phyloP scores from a whole-genome alignment of 2,113 vertebrate genomes.

The Archilochus colubris region DNA sequence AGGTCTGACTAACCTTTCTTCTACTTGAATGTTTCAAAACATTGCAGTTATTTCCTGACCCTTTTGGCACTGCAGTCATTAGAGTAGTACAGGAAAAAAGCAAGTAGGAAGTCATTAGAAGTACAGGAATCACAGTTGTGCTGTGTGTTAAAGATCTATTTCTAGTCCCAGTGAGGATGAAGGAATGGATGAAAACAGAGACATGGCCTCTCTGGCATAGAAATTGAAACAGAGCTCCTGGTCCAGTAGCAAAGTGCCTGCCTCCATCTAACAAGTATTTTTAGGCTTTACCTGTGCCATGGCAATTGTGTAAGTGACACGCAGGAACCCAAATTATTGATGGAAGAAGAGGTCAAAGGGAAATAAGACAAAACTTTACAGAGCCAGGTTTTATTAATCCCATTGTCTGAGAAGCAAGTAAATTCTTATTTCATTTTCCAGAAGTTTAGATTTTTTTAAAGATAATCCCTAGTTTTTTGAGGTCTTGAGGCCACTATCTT shows the following conservation, averaged over 20 bases:
- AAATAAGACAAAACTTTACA: not conserved
- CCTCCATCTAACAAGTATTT: not conserved
- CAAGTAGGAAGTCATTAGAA: not conserved
- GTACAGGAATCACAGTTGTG: not conserved
- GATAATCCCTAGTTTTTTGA: not conserved
- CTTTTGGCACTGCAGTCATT: not conserved
- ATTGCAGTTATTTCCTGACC: not conserved
- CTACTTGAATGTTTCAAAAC: not conserved
- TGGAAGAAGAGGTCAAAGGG: not conserved
- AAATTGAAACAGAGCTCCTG: not conserved
- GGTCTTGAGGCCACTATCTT: not conserved
- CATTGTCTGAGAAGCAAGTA: rapidly evolving
- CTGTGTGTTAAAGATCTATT: not conserved
- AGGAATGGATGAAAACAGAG: not conserved
- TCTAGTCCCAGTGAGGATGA: not conserved
- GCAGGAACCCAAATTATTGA: not conserved
- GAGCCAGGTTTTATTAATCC: not conserved
- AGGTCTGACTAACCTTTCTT: not conserved
- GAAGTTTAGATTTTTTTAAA: not conserved
- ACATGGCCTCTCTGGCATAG: not conserved
- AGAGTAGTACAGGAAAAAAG: not conserved
- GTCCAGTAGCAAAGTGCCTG: not conserved
- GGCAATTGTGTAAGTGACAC: rapidly evolving
- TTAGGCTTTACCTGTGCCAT: not conserved
- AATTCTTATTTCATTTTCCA: not conserved